Evolutionary conservation across 2,888 invertebrate genomes (phyloP).

Genomic region (Temnothorax ravouxi): DNA sequence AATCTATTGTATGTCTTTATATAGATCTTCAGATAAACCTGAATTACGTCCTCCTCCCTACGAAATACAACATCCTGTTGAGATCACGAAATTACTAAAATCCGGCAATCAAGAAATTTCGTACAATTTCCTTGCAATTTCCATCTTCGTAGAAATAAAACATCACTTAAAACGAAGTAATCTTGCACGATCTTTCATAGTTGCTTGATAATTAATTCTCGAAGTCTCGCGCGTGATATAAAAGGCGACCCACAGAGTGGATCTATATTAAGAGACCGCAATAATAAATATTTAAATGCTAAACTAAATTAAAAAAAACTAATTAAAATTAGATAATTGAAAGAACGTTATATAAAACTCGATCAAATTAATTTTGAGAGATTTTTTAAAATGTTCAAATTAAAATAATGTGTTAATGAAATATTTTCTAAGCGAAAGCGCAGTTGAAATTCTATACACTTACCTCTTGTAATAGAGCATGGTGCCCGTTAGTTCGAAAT

Average conservation of each 20-base stretch:
- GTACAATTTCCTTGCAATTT: not conserved
- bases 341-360: not conserved
- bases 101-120: slow-evolving; percentile 21
- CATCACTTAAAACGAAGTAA: not conserved
- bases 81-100: slow-evolving; percentile 8
- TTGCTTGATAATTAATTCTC: slow-evolving; percentile 16
- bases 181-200: not conserved
- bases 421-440: not conserved
- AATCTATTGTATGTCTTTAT: slow-evolving; percentile 81
- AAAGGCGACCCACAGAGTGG: not conserved
- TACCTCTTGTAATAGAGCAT: slow-evolving; percentile 83
- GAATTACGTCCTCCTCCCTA: slow-evolving; percentile 72
- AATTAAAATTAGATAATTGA: slow-evolving; percentile 8
- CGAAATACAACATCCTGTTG: slow-evolving; percentile 15
- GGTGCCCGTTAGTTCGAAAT: slow-evolving; percentile 77
- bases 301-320: not conserved
- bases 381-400: not conserved
- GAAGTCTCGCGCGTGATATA: not conserved
- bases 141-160: not conserved
- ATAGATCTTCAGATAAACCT: slow-evolving; percentile 80
- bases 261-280: not conserved
- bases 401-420: not conserved
- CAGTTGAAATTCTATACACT: slow-evolving; percentile 60
- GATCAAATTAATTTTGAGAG: not conserved
- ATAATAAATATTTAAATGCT: slow-evolving; percentile 4